These are phyloP conservation scores for Macrophya annulata DNA, from an alignment of 2,888 invertebrate genomes.

Conservation along the genomic window DNA sequence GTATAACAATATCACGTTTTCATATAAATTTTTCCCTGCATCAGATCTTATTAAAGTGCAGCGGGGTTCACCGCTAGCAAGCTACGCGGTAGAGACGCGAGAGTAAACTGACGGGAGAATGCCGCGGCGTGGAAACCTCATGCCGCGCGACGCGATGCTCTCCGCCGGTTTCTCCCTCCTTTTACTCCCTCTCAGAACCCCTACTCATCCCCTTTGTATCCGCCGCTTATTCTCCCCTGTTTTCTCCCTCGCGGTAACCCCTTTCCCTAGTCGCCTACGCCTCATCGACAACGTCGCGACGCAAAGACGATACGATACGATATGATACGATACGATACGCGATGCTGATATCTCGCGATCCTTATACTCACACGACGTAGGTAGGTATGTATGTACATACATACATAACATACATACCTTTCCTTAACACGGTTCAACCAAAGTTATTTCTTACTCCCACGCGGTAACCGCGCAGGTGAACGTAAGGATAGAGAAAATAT, in stretches of 20 bases:
- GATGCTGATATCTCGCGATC: neutral
- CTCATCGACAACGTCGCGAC: neutral
- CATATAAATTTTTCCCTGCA: neutral
- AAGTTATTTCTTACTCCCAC: slow-evolving; percentile 6
- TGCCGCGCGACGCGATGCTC: slow-evolving; percentile 68
- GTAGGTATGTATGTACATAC: no score
- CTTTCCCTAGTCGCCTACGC: slow-evolving; percentile 4
- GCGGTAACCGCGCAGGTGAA: slow-evolving; percentile 12
- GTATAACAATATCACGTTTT: neutral
- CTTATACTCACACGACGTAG: neutral
- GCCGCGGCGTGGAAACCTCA: slow-evolving; percentile 76
- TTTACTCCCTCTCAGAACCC: neutral
- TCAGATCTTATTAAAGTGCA: neutral
- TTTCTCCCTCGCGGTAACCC: neutral
- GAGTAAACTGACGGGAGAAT: slow-evolving; percentile 76
- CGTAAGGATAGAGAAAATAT: slow-evolving; percentile 7
- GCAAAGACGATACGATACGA: neutral
- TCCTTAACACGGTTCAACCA: slow-evolving; percentile 1
- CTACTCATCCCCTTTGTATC: neutral
- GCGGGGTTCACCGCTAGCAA: slow-evolving; percentile 52
- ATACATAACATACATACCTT: neutral
- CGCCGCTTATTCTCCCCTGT: slow-evolving; percentile 14
- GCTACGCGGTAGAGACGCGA: slow-evolving; percentile 75
- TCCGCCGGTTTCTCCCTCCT: slow-evolving; percentile 24
- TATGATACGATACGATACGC: neutral